Base-by-base conservation (phyloP, 2,797 vertebrate genomes). In the Oceanodroma leucorhoa region DNA sequence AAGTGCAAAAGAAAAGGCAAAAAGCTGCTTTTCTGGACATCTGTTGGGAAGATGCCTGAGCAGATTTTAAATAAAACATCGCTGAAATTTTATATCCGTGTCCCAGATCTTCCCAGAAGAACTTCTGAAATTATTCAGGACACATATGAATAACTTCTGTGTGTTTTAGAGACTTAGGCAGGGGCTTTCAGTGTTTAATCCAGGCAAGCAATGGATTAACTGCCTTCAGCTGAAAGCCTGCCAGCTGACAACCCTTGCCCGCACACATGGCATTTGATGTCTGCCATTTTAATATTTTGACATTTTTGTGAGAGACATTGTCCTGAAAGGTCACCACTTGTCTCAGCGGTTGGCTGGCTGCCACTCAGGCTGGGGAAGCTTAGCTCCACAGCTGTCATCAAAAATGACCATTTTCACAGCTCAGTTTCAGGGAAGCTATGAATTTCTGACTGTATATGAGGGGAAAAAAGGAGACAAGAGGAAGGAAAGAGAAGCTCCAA, bases 291-390 rank as follows among this genome's bases (percentile, higher is more conserved):
- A 89, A 86, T 92, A 78, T 93, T 96, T 88, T 93, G 87, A 96
- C 84, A 85, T 93, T 93, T 95, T 87, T 94, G 70, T 61, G 60
- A 91, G 79, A 67, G 54, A 86, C 70, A 48, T 82, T 93, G 82
- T 95, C 90, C 91, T 86, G 75, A 95, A 96, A 97, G 94, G 94
- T 96, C 95, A 96, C 87, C 89, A 83, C 78, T 96, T 94, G 89
- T 76, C 89, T 93, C 80, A 94, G 87, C 91, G 95, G 83, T 51
- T 94, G 91, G 89, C 83, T 89, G 51, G 60, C 65, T 95, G 91
- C 89, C 92, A 87, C 24, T 87, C 83, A 94, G 70, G 81, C 89
- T 69, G 61, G 61, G 69, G 61, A 87, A 95, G 78, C 64, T 89
- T 66, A 92, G 82, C 45, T 72, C 24, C 62, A 27, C 69, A 93